These are phyloP conservation scores for Sylvicapra grimmia DNA, from an alignment of 2,113 vertebrate genomes.

Conservation along the genomic window DNA sequence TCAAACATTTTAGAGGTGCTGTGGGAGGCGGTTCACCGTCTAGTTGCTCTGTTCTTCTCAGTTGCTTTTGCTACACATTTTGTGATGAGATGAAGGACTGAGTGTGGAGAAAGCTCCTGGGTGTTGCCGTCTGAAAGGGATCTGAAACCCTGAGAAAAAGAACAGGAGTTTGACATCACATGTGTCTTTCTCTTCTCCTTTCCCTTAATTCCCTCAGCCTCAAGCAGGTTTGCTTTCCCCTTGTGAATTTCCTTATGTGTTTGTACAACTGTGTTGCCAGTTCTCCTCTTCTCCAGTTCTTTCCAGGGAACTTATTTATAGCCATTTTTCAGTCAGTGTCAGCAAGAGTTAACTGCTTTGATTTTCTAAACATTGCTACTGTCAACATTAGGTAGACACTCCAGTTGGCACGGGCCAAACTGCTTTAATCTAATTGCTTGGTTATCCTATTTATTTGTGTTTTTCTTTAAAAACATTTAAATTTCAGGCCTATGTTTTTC, in stretches of 20 bases:
- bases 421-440: neutral
- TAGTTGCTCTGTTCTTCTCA: neutral
- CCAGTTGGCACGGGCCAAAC: neutral
- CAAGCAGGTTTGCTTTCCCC: neutral
- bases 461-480: conserved; percentile 21
- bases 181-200: neutral
- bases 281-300: neutral
- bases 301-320: neutral
- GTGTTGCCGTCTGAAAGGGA: neutral
- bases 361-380: neutral
- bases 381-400: neutral
- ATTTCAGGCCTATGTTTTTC: neutral
- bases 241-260: neutral
- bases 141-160: neutral
- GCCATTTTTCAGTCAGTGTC: neutral
- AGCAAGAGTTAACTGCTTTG: neutral
- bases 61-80: neutral
- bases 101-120: neutral
- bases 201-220: neutral
- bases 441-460: neutral
- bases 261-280: neutral
- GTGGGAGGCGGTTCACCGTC: neutral
- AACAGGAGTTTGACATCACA: neutral
- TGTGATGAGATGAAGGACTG: neutral
- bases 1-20: neutral